Evolutionary conservation across 1,140 invertebrate species (phyloP).

Genomic region (Orchesella cincta): DNA sequence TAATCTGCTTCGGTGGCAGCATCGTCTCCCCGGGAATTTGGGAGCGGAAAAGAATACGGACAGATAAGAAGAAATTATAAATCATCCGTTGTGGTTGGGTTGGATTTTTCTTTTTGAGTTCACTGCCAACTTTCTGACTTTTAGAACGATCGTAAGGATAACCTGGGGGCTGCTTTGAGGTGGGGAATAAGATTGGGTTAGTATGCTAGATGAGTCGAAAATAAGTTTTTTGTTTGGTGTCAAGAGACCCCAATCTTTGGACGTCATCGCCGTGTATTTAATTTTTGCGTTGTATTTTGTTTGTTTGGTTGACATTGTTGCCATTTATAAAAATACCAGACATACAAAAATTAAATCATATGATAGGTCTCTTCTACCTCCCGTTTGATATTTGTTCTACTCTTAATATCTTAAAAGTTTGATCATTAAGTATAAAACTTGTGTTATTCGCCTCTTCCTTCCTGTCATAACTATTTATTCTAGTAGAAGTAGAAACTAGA

Average conservation of each 20-base stretch:
- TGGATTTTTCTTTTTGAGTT: not conserved
- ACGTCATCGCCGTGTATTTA: not conserved
- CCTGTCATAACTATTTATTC: too few species aligned
- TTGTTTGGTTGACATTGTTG: not conserved
- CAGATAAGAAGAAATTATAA: too few species aligned
- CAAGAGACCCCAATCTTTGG: not conserved
- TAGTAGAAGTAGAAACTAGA: too few species aligned
- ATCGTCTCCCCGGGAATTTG: not conserved
- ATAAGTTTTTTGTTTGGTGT: not conserved
- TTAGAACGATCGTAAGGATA: not conserved
- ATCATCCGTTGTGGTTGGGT: not conserved
- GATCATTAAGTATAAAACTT: not conserved
- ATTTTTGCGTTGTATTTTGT: not conserved
- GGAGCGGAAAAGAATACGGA: not conserved
- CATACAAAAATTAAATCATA: too few species aligned
- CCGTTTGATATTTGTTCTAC: too few species aligned
- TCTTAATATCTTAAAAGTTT: not conserved
- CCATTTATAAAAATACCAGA: not conserved
- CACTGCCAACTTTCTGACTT: conserved; percentile 7
- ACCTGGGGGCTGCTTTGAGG: not conserved
- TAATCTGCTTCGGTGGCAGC: not conserved
- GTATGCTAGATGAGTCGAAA: not conserved
- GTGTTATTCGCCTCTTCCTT: not conserved
- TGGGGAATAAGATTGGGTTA: not conserved
- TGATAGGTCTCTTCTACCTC: too few species aligned